phyloP scores from a whole-genome alignment of 2,113 vertebrate genomes.

The Heterotis niloticus region DNA sequence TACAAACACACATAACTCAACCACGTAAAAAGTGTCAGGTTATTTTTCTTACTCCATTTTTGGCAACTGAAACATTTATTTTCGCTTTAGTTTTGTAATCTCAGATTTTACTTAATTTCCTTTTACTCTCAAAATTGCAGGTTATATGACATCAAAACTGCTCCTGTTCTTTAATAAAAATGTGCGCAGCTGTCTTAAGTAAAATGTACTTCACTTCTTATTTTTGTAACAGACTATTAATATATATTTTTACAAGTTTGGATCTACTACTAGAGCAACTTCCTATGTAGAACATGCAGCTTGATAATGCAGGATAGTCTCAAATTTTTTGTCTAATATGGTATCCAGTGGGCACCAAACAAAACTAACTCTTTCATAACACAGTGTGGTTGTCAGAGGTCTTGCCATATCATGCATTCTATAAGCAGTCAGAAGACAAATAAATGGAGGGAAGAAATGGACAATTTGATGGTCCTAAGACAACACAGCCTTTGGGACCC shows the following conservation, averaged over 20 bases:
- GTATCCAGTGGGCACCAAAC: not conserved
- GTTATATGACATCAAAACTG: not conserved
- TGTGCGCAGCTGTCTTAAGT: conserved; percentile 15
- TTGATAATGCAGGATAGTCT: not conserved
- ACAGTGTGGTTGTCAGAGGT: not conserved
- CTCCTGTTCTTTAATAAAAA: not conserved
- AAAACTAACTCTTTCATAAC: not conserved
- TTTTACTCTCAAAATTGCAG: not conserved
- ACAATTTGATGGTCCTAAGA: not conserved
- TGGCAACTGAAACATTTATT: conserved; percentile 10
- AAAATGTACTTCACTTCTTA: conserved; percentile 23
- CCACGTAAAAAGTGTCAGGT: conserved; percentile 7
- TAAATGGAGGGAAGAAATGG: not conserved
- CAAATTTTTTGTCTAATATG: not conserved
- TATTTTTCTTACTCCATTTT: not conserved
- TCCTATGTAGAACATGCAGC: not conserved
- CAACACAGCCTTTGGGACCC: not conserved
- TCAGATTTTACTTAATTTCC: not conserved
- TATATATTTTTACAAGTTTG: conserved; percentile 48
- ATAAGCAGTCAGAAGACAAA: not conserved
- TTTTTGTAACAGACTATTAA: conserved; percentile 18
- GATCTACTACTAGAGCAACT: conserved; percentile 16
- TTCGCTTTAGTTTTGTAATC: conserved; percentile 7
- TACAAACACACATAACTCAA: conserved; percentile 1
- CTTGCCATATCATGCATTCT: not conserved